Conservation (phyloP, 2,797 vertebrate species). For the Petrocephalus sullivani region DNA sequence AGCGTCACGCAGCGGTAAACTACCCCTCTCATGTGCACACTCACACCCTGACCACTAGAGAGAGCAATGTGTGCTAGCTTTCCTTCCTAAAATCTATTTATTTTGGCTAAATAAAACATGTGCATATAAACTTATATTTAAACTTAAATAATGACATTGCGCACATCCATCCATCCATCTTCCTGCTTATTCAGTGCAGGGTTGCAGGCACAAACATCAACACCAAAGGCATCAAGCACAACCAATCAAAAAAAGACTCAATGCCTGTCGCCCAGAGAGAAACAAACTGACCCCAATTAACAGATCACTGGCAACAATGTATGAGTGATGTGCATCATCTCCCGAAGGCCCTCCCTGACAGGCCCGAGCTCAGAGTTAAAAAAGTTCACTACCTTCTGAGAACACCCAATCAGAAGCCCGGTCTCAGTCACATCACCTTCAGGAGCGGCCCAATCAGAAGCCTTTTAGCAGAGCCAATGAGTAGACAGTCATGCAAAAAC, state of each 20-base stretch:
- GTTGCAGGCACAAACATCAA: not conserved
- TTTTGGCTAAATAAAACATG: too few species aligned
- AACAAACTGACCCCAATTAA: not conserved
- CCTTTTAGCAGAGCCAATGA: not conserved
- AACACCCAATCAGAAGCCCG: not conserved
- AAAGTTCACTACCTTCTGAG: not conserved
- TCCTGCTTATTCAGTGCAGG: not conserved
- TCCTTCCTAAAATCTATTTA: not conserved
- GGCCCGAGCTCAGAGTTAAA: not conserved
- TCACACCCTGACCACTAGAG: not conserved
- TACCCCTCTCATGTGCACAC: not conserved
- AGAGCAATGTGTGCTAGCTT: not conserved
- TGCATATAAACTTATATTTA: not conserved
- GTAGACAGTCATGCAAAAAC: not conserved
- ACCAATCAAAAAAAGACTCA: not conserved
- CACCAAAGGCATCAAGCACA: not conserved
- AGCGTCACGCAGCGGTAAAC: slow-evolving; percentile 45
- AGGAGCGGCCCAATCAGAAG: not conserved
- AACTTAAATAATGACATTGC: not conserved
- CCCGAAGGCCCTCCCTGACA: not conserved
- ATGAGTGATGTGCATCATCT: not conserved
- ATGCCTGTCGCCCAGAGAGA: not conserved
- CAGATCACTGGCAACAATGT: not conserved
- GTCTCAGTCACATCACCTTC: not conserved
- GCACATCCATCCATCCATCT: not conserved